phyloP scores from a whole-genome alignment of 2,113 vertebrate species.

The Anser cygnoides region DNA sequence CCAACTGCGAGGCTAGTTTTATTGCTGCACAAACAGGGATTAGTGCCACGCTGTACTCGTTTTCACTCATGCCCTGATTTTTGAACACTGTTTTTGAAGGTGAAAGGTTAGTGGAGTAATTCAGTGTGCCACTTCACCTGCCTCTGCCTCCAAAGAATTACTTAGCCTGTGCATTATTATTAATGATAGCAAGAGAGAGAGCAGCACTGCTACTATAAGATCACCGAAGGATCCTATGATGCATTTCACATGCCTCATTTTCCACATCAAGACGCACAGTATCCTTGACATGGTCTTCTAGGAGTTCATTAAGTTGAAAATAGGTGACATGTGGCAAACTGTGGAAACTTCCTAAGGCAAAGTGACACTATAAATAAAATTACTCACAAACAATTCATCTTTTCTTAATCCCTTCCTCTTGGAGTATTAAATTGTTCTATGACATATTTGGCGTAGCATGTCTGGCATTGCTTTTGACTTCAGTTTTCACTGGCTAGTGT shows the following conservation, averaged over 20 bases:
- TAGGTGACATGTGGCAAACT: slow-evolving; percentile 13
- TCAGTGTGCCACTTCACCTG: slow-evolving; percentile 33
- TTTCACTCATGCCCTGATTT: background rate
- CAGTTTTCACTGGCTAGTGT: background rate
- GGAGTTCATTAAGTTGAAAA: slow-evolving; percentile 30
- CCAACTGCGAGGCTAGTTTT: background rate
- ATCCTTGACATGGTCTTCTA: background rate
- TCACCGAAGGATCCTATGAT: background rate
- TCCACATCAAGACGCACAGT: background rate
- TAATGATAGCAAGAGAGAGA: slow-evolving; percentile 2
- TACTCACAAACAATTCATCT: slow-evolving; percentile 24
- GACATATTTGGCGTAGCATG: background rate
- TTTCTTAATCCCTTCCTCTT: slow-evolving; percentile 9
- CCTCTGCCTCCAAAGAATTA: background rate
- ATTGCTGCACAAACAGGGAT: slow-evolving; percentile 40
- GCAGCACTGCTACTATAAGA: background rate
- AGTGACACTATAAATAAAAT: slow-evolving; percentile 46
- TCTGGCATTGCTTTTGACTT: background rate
- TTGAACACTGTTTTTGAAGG: background rate
- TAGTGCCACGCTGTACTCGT: background rate
- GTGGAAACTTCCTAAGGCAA: background rate
- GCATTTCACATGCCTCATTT: slow-evolving; percentile 17
- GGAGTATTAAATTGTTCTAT: background rate
- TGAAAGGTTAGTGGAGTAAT: slow-evolving; percentile 8
- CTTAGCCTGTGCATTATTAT: background rate